Evolutionary conservation across 2,888 invertebrate species (phyloP).

Genomic region (Drosophila yooni): DNA sequence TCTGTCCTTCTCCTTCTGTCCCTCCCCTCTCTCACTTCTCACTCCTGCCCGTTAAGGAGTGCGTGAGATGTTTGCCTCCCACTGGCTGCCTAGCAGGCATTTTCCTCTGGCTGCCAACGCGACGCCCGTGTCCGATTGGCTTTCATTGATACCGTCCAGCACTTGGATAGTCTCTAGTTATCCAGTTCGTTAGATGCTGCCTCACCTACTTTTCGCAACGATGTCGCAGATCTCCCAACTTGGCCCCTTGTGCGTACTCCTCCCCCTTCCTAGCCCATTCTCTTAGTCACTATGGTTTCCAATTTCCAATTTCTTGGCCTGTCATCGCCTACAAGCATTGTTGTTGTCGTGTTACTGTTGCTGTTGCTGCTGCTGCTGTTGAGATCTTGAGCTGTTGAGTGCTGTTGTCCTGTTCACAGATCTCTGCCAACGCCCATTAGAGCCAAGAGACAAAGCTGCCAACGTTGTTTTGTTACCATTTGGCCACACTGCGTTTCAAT

Average conservation of each 20-base stretch:
- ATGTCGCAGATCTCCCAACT: slow-evolving; percentile 45
- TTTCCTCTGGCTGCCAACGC: slow-evolving; percentile 68
- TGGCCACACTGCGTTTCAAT: slow-evolving; percentile 73
- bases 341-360: slow-evolving; percentile 44
- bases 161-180: slow-evolving; percentile 52
- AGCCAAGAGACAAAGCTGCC: slow-evolving; percentile 39
- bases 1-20: slow-evolving; percentile 6
- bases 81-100: slow-evolving; percentile 34
- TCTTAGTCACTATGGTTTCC: slow-evolving; percentile 28
- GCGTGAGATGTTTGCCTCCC: slow-evolving; percentile 63
- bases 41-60: slow-evolving; percentile 28
- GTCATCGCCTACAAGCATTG: slow-evolving; percentile 73
- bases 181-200: slow-evolving; percentile 51
- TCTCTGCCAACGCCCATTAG: slow-evolving; percentile 72
- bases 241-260: slow-evolving; percentile 46
- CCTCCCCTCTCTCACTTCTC: background rate
- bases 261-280: background rate
- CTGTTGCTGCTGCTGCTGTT: slow-evolving; percentile 24
- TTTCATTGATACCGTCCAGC: slow-evolving; percentile 69
- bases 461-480: slow-evolving; percentile 46
- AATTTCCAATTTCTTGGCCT: slow-evolving; percentile 61
- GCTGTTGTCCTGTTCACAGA: slow-evolving; percentile 41
- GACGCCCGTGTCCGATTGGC: slow-evolving; percentile 76
- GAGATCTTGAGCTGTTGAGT: slow-evolving; percentile 23
- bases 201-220: slow-evolving; percentile 72